These are phyloP conservation scores for Mamestra configurata DNA, from an alignment of 1,140 invertebrate genomes.

Conservation along the genomic window DNA sequence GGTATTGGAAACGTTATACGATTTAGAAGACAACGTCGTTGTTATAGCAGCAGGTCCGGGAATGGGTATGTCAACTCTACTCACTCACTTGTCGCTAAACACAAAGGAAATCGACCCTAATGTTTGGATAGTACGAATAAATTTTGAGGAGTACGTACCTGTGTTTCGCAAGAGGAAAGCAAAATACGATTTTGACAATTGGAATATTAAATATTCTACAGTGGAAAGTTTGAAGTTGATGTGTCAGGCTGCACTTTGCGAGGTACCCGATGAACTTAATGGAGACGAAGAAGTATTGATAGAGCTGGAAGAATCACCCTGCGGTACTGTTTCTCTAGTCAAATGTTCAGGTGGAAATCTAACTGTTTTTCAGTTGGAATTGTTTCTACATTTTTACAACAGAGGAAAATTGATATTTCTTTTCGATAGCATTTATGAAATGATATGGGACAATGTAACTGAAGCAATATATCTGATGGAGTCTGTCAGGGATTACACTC, in stretches of 20 bases:
- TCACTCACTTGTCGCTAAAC: constrained; percentile 41
- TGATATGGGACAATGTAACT: neutral
- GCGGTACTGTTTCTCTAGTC: neutral
- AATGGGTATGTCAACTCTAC: constrained; percentile 50
- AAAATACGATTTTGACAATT: neutral
- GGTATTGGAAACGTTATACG: constrained; percentile 1
- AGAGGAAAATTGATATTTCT: constrained; percentile 35
- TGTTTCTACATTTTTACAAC: constrained; percentile 42
- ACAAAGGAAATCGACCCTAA: constrained; percentile 29
- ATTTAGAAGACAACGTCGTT: constrained; percentile 16
- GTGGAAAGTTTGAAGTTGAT: constrained; percentile 37
- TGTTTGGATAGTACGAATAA: constrained; percentile 47
- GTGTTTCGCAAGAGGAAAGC: constrained; percentile 10
- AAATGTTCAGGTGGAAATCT: neutral
- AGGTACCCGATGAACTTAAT: neutral
- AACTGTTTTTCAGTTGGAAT: constrained; percentile 22
- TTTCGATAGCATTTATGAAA: constrained; percentile 49
- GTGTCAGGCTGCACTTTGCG: neutral
- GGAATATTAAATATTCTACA: neutral
- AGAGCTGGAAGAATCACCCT: neutral
- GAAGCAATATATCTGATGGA: constrained; percentile 15
- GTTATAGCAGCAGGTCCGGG: constrained; percentile 32
- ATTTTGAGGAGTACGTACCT: constrained; percentile 30
- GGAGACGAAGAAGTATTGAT: neutral
- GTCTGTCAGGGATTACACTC: neutral